Base-by-base conservation (phyloP, 2,113 vertebrate species). In the Dolichallabes microphthalmus region DNA sequence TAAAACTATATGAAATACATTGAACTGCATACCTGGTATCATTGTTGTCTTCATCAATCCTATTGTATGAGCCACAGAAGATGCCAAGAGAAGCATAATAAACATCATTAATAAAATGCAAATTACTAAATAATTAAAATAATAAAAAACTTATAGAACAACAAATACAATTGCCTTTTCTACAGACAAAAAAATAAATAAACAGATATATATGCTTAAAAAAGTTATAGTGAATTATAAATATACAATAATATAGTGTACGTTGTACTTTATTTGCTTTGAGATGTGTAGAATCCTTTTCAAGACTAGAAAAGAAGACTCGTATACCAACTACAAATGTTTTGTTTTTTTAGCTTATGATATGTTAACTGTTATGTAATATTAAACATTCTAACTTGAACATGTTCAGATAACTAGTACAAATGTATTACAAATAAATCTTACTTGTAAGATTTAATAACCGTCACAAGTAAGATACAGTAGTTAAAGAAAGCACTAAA, bases 1-100 rank as follows among this genome's bases (percentile, higher is more conserved):
- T 52, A 30, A 4, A 30, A 27, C 19, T 53, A 52, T 30, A 57
- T 53, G 15, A 30, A 11, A 77, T 32, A 55, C 14, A 39, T 11
- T 45, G 22, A 66, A 69, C 76, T 55, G 22, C 64, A 80, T 85
- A 80, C 84, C 77, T 85, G 84, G n/a, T 66, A 9, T 55, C 15
- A 68, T 50, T 10, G 66, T 22, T 0, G 2, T 1, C 25, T 3
- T 13, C 35, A 50, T 80, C 64, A 32, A 53, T 14, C 27, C 66
- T 32, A 30, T 35, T 60, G 53, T 27, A 58, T 17, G 19, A 17
- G 1, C 2, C 3, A 35, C 20, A n/a, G 32, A n/a, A 25, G 22
- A 25, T 50, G 10, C 20, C 71, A 74, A 22, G 7, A 53, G 14
- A 76, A 76, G 17, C 55, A 76, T 27, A 25, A 76, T 53, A 27